A percentile compares a stretch with the other conserved stretches of the same genome.
These are phyloP conservation scores for Blennius ocellaris DNA, from an alignment of 2,113 vertebrate species.

Conservation along the genomic window DNA sequence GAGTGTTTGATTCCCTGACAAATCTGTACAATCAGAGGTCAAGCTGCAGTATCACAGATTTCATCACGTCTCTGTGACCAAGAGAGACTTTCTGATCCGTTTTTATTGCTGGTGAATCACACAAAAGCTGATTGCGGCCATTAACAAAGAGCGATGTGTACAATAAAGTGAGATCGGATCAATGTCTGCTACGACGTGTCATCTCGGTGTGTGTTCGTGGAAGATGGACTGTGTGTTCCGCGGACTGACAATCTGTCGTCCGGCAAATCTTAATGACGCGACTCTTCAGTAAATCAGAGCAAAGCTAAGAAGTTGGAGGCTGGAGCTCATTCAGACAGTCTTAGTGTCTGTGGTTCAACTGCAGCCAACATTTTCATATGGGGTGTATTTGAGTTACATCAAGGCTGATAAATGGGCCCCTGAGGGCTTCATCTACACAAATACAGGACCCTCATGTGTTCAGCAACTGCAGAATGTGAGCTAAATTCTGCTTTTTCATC, in stretches of 20 bases:
- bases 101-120: conserved; percentile 29
- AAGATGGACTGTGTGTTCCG: not conserved
- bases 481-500: conserved; percentile 24
- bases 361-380: conserved; percentile 36
- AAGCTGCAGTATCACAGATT: not conserved
- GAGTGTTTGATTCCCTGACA: too few species aligned
- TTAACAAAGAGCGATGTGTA: conserved; percentile 21
- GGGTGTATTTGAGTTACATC: conserved; percentile 35
- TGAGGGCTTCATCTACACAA: not conserved
- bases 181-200: conserved; percentile 45
- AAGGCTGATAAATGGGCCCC: conserved; percentile 45
- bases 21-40: not conserved
- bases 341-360: conserved; percentile 20
- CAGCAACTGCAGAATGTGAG: conserved; percentile 27
- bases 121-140: not conserved
- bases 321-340: not conserved
- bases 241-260: not conserved
- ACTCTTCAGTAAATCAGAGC: conserved; percentile 1
- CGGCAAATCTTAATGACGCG: not conserved
- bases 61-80: not conserved
- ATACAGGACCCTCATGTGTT: conserved; percentile 33
- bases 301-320: not conserved
- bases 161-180: conserved; percentile 48
- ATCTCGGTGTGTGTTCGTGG: not conserved
- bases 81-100: not conserved